These are phyloP conservation scores for Drosophila glabriapex DNA, from an alignment of 2,888 invertebrate species.

Conservation along the genomic window DNA sequence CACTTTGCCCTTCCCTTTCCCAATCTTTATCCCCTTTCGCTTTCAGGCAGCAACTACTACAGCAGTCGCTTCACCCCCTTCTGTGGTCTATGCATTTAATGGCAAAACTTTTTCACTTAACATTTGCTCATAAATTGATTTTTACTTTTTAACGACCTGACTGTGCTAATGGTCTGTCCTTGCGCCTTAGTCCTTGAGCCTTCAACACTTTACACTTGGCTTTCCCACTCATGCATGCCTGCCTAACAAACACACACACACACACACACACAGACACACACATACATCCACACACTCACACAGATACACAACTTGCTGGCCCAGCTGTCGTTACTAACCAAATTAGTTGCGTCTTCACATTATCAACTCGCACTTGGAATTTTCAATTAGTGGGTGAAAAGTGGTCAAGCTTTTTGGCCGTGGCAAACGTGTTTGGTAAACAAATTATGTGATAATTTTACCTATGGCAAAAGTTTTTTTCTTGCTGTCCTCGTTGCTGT, in stretches of 20 bases:
- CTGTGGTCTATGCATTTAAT: constrained; percentile 59
- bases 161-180: constrained; percentile 55
- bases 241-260: constrained; percentile 8
- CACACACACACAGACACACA: background rate
- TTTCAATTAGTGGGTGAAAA: constrained; percentile 78
- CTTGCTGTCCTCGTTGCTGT: constrained; percentile 13
- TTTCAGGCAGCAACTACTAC: constrained; percentile 16
- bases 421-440: constrained; percentile 74
- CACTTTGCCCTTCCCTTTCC: background rate
- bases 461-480: constrained; percentile 52
- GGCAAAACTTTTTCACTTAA: constrained; percentile 79
- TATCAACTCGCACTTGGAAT: constrained; percentile 72
- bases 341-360: constrained; percentile 64
- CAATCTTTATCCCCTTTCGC: constrained; percentile 7
- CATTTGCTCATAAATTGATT: constrained; percentile 80
- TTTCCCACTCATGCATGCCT: constrained; percentile 43
- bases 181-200: constrained; percentile 47
- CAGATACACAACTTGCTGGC: constrained; percentile 17
- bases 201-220: constrained; percentile 23
- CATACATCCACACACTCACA: constrained; percentile 28
- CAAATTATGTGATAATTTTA: constrained; percentile 76
- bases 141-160: constrained; percentile 81
- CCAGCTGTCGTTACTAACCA: constrained; percentile 33
- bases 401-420: constrained; percentile 66
- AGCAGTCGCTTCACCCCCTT: constrained; percentile 10